Evolutionary conservation across 1,140 invertebrate species (phyloP), one percentile per base, ranked within the genome.

Genomic region (Apis florea): DNA sequence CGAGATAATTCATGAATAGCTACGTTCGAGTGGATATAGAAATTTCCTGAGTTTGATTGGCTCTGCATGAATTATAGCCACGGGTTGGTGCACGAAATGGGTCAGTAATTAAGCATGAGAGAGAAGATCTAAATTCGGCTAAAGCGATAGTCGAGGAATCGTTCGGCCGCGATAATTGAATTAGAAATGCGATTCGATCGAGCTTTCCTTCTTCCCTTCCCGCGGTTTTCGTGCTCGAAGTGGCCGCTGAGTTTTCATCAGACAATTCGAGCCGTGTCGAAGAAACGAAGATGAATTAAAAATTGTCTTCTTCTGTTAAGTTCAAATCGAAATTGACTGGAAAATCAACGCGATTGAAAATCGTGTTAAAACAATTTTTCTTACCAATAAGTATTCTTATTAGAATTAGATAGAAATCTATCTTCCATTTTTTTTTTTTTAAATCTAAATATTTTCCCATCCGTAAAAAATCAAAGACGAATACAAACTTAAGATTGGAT

Each of bases 21-120:
- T 47, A 63, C 19, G 58, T 64, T 63, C 69, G 21, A 64, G 21
- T 53, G 24, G 68, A 63, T 73, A 54, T 79, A 54, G 77, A 79
- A 79, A 58, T 79, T 79, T 64, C 69, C 69, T 47, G 69, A 79
- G 77, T 79, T 73, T 79, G 77, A 79, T 79, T 79, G 69, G 77
- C 59, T 59, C 51, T 73, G 69, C 70, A 79, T 79, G 77, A 79
- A 79, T 79, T 72, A 79, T 79, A 53, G 19, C 69, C n/a, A n/a
- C 40, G 9, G 49, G 58, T 72, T 17, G 47, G 69, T 73, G 69
- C 77, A 49, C 53, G 58, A 79, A 79, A 79, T 79, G 77, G 77
- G 77, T 73, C 77, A 79, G 77, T 79, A 79, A 79, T 79, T 79
- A 79, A 79, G 49, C 77, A 79, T 54, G 51, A 54, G 69, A 72